A percentile compares a stretch with the other conserved stretches of the same genome.
Evolutionary conservation across 2,797 vertebrate genomes (phyloP).

Genomic region (Acomys russatus): DNA sequence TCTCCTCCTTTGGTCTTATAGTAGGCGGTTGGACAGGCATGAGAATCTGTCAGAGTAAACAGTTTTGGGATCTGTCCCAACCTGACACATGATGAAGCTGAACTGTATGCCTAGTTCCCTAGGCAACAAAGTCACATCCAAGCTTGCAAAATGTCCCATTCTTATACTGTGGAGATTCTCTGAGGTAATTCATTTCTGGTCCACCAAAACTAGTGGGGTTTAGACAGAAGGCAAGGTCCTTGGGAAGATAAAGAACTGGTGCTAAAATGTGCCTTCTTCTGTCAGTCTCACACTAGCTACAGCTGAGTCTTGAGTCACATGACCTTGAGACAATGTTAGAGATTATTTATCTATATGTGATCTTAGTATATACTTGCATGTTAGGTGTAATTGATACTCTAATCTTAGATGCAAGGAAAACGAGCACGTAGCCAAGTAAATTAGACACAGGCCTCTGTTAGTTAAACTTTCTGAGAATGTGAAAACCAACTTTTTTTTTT

Average conservation of each 20-base stretch:
- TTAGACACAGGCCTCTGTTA: neutral
- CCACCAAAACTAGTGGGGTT: constrained; percentile 25
- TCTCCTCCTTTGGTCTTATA: neutral
- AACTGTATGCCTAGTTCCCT: constrained; percentile 36
- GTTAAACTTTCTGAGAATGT: neutral
- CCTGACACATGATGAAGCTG: neutral
- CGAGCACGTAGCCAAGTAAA: neutral
- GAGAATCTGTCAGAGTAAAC: neutral
- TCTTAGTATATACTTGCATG: neutral
- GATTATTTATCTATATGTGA: neutral
- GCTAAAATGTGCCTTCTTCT: neutral
- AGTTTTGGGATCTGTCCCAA: constrained; percentile 22
- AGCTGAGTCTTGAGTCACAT: neutral
- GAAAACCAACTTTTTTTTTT: neutral
- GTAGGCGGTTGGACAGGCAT: neutral
- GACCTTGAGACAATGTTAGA: neutral
- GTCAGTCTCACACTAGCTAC: neutral
- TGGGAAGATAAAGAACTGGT: neutral
- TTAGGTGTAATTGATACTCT: neutral
- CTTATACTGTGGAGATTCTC: constrained; percentile 36
- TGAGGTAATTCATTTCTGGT: constrained; percentile 16
- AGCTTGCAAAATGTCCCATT: constrained; percentile 24
- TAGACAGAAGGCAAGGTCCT: constrained; percentile 19
- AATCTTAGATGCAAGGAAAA: constrained; percentile 34
- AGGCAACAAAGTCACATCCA: neutral